Conservation (phyloP, 2,888 invertebrate species). For the Criorhina ranunculi region DNA sequence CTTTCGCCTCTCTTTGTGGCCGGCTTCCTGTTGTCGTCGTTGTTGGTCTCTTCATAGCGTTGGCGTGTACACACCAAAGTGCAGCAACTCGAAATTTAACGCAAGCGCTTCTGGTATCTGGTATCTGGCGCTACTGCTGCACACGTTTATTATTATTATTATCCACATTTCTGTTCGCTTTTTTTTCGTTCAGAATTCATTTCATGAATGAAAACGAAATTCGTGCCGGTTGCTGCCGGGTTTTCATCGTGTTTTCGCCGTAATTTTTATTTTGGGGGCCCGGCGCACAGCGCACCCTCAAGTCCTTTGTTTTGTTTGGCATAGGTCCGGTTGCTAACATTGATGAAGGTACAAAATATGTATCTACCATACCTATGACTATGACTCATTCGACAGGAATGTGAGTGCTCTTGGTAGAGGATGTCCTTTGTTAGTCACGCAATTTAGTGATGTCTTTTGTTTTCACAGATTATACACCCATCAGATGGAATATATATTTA, state of each 20-base stretch:
- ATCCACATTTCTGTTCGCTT: slow-evolving; percentile 42
- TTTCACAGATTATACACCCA: neutral
- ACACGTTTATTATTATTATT: slow-evolving; percentile 69
- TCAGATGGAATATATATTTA: neutral
- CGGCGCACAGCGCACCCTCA: slow-evolving; percentile 4
- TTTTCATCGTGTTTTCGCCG: slow-evolving; percentile 5
- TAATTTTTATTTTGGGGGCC: slow-evolving; percentile 38
- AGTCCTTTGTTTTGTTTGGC: slow-evolving; percentile 68
- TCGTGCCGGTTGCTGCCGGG: slow-evolving; percentile 41
- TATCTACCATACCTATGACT: neutral
- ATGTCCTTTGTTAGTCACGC: slow-evolving; percentile 57
- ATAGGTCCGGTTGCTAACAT: slow-evolving; percentile 48
- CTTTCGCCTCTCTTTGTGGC: slow-evolving; percentile 15
- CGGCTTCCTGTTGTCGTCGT: slow-evolving; percentile 66
- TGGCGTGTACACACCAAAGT: slow-evolving; percentile 32
- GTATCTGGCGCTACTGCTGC: slow-evolving; percentile 13
- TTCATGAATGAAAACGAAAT: slow-evolving; percentile 73
- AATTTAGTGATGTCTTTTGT: neutral
- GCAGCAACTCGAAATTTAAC: slow-evolving; percentile 58
- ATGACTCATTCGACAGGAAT: slow-evolving; percentile 30
- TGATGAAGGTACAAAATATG: slow-evolving; percentile 4
- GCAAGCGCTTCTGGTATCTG: slow-evolving; percentile 65
- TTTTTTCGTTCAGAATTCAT: slow-evolving; percentile 50
- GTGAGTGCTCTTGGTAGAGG: slow-evolving; percentile 15
- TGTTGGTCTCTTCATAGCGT: slow-evolving; percentile 15